Evolutionary conservation across 2,888 invertebrate genomes (phyloP), one percentile per base, ranked within the genome.

Genomic region (Pseudococcus longispinus): DNA sequence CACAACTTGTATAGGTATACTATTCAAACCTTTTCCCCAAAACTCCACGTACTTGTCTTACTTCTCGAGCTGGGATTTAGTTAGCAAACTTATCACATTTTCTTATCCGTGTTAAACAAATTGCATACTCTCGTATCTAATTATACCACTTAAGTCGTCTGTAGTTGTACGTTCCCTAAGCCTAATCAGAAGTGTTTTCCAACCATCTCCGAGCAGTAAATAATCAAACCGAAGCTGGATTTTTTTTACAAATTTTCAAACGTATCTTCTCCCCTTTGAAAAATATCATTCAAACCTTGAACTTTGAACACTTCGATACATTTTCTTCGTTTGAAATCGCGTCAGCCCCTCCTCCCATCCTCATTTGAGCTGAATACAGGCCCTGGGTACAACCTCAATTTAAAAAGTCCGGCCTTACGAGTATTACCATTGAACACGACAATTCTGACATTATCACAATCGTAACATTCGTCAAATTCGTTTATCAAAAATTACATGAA

Each of bases 51-150:
- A 11, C 70, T 26, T 70, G 70, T 29, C 70, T 70, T 65, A 55
- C 2, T 32, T 70, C 70, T 26, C 70, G 70, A 29, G 29, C 29
- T 29, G 70, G 70, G 70, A 70, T 70, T 70, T 70, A 70, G 70
- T 70, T 70, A 29, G 60, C 70, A 2, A 70, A 70, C 70, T 70
- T 70, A 70, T 70, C 70, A 70, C 70, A 70, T 70, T 29, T 70
- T 70, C 70, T 70, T 70, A 70, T 70, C 70, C 70, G 70, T 70
- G 70, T 70, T 70, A 18, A 70, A 70, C 70, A 70, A 70, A 70
- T 70, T 29, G 70, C 70, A 70, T 70, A 70, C 29, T 70, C 15
- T 70, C 2, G 70, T 70, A 70, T 70, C 18, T 70, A 70, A 70
- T 70, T 70, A 29, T 29, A 70, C 32, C 70, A 29, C 70, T 70